A percentile compares a stretch with the other conserved stretches of the same genome.
Evolutionary conservation across 2,113 vertebrate species (phyloP).

Genomic region (Actenoides hombroni): DNA sequence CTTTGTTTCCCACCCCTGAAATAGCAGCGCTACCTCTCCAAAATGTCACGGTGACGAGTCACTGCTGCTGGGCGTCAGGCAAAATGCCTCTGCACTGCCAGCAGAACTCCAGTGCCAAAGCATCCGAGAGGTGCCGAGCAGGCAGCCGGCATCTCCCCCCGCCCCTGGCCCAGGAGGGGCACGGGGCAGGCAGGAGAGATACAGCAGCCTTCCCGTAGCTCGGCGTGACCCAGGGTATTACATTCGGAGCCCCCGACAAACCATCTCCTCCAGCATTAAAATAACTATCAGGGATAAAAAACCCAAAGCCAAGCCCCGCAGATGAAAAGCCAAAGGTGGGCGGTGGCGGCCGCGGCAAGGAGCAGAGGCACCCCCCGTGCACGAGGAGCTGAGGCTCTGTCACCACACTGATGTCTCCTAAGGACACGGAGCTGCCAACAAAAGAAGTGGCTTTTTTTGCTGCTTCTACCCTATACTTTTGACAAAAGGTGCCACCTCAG

Average conservation of each 20-base stretch:
- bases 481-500: accelerated
- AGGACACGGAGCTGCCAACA: background rate
- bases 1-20: background rate
- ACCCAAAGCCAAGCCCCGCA: background rate
- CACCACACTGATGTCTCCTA: background rate
- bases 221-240: too few species aligned
- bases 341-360: background rate
- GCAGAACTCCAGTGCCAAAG: background rate
- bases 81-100: background rate
- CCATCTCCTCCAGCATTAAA: background rate
- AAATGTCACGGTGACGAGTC: background rate
- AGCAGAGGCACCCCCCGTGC: background rate
- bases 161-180: background rate
- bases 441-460: background rate
- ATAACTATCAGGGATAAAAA: background rate
- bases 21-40: background rate
- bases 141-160: accelerated
- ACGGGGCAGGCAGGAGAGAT: background rate
- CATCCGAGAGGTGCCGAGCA: background rate
- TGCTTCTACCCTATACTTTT: accelerated
- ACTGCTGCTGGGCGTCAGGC: background rate
- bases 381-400: background rate
- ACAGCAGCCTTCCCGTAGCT: background rate
- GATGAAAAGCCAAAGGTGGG: background rate
- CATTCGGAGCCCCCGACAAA: background rate